Conservation (phyloP, 1,140 invertebrate species). For the Phocides pigmalion region DNA sequence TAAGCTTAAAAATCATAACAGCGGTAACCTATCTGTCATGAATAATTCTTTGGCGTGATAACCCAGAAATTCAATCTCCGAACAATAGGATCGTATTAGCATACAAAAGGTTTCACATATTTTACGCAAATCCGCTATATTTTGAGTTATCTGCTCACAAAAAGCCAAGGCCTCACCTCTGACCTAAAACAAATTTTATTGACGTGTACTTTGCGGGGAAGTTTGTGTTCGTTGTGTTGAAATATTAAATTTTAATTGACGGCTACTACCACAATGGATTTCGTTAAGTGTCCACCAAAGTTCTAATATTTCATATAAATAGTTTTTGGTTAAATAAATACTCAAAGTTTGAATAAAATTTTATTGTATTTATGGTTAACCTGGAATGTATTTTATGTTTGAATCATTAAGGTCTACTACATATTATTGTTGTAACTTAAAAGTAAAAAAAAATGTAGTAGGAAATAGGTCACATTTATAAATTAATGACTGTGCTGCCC, state of each 20-base stretch:
- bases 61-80: slow-evolving; percentile 80
- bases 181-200: slow-evolving; percentile 73
- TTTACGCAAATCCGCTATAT: slow-evolving; percentile 79
- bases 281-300: no score
- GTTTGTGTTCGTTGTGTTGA: slow-evolving; percentile 1
- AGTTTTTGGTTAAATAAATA: no score
- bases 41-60: slow-evolving; percentile 76
- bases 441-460: no score
- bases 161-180: slow-evolving; percentile 63
- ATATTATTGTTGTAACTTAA: no score
- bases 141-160: slow-evolving; percentile 77
- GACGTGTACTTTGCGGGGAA: slow-evolving; percentile 27
- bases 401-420: no score
- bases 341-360: no score
- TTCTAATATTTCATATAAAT: no score
- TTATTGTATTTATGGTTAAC: no score
- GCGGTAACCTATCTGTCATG: slow-evolving; percentile 65
- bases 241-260: slow-evolving; percentile 2
- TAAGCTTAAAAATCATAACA: slow-evolving; percentile 49
- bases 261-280: background rate
- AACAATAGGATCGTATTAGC: slow-evolving; percentile 81
- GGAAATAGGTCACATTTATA: no score
- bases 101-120: slow-evolving; percentile 82
- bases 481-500: no score
- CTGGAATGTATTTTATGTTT: no score